Conservation (phyloP, 1,140 invertebrate species). For the Listronotus bonariensis region DNA sequence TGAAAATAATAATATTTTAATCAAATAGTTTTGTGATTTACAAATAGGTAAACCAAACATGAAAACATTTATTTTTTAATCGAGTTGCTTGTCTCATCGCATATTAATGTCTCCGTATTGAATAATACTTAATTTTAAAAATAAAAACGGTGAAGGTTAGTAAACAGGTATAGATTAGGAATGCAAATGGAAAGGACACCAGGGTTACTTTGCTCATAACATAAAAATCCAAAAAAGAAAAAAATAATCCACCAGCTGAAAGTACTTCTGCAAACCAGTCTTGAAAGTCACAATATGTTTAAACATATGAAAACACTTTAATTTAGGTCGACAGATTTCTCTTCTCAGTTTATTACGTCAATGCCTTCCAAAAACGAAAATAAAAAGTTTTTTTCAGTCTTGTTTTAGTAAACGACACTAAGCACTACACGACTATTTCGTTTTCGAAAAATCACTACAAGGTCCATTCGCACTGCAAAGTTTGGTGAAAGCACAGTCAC, state of each 20-base stretch:
- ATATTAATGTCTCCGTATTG: slow-evolving; percentile 14
- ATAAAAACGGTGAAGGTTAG: slow-evolving; percentile 16
- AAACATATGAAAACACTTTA: slow-evolving; percentile 19
- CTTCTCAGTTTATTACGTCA: slow-evolving; percentile 11
- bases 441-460: slow-evolving; percentile 1
- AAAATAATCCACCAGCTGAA: slow-evolving; percentile 6
- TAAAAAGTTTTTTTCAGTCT: too few relatives aligned
- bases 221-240: neutral
- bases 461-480: slow-evolving; percentile 10
- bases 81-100: slow-evolving; percentile 13
- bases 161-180: slow-evolving; percentile 13
- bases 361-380: neutral
- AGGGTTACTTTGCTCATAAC: slow-evolving; percentile 14
- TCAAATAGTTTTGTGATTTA: too few relatives aligned
- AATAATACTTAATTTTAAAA: slow-evolving; percentile 15
- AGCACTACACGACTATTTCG: slow-evolving; percentile 6
- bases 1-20: too few relatives aligned
- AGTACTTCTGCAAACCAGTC: slow-evolving; percentile 22
- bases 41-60: too few relatives aligned
- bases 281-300: slow-evolving; percentile 35
- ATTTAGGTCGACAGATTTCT: slow-evolving; percentile 36
- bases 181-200: slow-evolving; percentile 4
- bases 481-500: neutral
- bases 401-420: neutral
- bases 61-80: too few relatives aligned